Base-by-base conservation (phyloP, 2,797 vertebrate species). In the Poeciliopsis gracilis region DNA sequence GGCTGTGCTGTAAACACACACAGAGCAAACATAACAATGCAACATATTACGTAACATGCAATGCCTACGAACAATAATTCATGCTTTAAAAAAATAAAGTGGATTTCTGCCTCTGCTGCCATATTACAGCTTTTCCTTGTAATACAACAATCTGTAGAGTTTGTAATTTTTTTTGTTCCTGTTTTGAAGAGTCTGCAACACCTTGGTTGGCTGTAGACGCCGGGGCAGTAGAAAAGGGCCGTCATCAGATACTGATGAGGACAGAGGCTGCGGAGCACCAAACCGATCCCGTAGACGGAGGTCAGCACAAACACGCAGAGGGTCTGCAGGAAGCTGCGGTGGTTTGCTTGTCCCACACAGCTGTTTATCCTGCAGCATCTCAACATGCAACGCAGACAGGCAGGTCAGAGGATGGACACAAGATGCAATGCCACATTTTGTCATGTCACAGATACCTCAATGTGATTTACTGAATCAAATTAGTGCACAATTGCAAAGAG, bases 311-410 rank as follows among this genome's bases (percentile, higher is more conserved):
- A 99, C 93, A 97, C 86, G 73, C 84, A 90, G 38, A 99, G 96
- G 13, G 96, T 97, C 93, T 99, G 94, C 91, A 99, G 94, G 92
- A 99, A 99, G 69, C 95, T 97, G 89, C 95, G 96, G 87, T 99
- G 98, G 91, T 99, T 99, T 75, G 95, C 95, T 90, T 97, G 96
- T 85, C 98, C 98, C 71, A 99, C 97, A 77, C 98, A 99, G 95
- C 96, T 98, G 95, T 99, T 98, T 92, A 99, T 98, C 98, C 98
- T 99, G 90, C 78, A 86, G 77, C 77, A 80, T 79, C 95, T 93
- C 92, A 85, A 84, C 85, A 87, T 73, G 79, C 1, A 82, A 83
- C 75, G 79, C 6, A 73, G 43, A 82, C 67, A 89, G 70, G 82
- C 57, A 89, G 70, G 43, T 71, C n/a, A 46, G 67, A 45, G 41